phyloP scores from a whole-genome alignment of 2,797 vertebrate species.

The Cuniculus paca region DNA sequence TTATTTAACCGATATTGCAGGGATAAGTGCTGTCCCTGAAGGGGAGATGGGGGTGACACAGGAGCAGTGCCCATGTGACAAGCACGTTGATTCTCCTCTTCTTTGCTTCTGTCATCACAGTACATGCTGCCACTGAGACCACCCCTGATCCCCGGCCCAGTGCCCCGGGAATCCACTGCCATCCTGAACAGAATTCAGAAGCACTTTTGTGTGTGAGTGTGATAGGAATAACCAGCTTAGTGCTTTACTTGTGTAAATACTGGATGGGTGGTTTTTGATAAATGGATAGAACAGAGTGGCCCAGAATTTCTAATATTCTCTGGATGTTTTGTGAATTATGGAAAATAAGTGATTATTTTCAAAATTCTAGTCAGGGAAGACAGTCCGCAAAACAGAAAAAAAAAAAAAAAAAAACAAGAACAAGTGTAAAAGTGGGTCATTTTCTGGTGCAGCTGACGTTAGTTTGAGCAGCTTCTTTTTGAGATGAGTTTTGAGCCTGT shows the following conservation, averaged over 20 bases:
- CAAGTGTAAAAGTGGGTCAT: background rate
- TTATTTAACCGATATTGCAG: background rate
- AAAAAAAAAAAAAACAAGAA: no score
- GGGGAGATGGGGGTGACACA: background rate
- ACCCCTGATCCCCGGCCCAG: no score
- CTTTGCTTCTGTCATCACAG: background rate
- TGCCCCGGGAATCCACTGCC: background rate
- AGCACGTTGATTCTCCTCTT: background rate
- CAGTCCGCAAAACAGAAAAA: background rate
- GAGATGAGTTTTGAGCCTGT: background rate
- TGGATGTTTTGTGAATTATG: slow-evolving; percentile 20
- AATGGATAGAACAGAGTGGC: background rate
- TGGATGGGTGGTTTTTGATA: background rate
- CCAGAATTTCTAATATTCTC: slow-evolving; percentile 19
- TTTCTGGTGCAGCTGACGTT: background rate
- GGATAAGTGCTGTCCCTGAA: background rate
- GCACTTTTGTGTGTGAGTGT: background rate
- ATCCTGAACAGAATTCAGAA: background rate
- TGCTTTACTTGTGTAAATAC: background rate
- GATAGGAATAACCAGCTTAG: background rate
- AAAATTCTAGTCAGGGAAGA: slow-evolving; percentile 19
- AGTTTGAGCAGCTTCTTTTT: background rate
- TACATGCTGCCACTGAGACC: background rate
- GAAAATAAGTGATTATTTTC: background rate
- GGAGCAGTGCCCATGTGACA: background rate